Conservation (phyloP, 2,797 vertebrate species). For the Oreochromis mossambicus region DNA sequence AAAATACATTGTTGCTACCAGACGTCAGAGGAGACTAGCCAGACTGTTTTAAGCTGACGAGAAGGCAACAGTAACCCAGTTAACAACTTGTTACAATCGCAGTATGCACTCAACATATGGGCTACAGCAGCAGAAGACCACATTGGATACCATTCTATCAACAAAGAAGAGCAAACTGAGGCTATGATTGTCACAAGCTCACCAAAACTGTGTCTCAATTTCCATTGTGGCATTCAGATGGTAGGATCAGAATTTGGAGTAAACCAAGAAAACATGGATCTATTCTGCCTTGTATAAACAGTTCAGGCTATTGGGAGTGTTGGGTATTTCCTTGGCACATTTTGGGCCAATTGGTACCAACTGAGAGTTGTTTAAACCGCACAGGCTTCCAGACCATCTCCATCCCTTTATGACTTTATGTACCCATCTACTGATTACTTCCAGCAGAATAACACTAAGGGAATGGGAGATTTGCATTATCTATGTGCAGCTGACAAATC, state of each 20-base stretch:
- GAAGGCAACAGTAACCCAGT: neutral
- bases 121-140: neutral
- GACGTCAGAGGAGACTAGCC: neutral
- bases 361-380: neutral
- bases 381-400: neutral
- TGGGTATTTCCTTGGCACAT: neutral
- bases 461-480: neutral
- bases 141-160: neutral
- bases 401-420: neutral
- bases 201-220: neutral
- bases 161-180: neutral
- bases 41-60: neutral
- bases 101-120: neutral
- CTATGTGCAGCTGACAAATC: neutral
- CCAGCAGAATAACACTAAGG: neutral
- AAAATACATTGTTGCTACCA: neutral
- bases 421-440: neutral
- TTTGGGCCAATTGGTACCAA: neutral
- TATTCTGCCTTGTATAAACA: neutral
- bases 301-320: fast-evolving
- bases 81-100: neutral
- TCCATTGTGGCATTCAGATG: fast-evolving
- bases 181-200: neutral
- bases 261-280: neutral
- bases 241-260: neutral